Percentiles rank a stretch among this genome's conserved stretches.
Conservation (phyloP, 2,113 vertebrate species). For the Tachysurus vachellii region DNA sequence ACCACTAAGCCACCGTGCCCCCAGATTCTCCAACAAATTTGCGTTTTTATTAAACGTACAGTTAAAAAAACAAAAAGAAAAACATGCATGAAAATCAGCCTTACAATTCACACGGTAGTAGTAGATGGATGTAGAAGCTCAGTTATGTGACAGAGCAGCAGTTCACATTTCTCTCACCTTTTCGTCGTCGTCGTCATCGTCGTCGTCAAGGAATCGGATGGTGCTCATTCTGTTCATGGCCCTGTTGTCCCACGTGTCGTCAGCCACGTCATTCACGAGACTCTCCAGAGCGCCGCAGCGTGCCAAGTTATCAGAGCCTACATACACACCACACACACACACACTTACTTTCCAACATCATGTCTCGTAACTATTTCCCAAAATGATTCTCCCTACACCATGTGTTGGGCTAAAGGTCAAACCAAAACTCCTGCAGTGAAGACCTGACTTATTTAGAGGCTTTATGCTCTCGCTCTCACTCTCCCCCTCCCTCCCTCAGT, state of each 20-base stretch:
- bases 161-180: conserved; percentile 72
- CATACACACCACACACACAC: conserved; percentile 11
- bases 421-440: not conserved
- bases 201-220: conserved; percentile 93
- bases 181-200: conserved; percentile 86
- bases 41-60: not conserved
- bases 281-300: conserved; percentile 90
- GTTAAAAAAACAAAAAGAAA: too few relatives aligned
- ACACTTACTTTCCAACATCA: not conserved
- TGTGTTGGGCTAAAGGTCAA: not conserved
- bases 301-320: conserved; percentile 83
- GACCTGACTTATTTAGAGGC: conserved; percentile 62
- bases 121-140: not conserved
- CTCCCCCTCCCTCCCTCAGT: conserved; percentile 33
- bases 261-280: conserved; percentile 83
- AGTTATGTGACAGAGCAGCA: not conserved
- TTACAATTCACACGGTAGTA: not conserved
- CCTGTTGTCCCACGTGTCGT: conserved; percentile 87
- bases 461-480: conserved; percentile 66
- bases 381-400: not conserved
- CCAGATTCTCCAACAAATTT: too few relatives aligned
- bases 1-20: too few relatives aligned
- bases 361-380: not conserved
- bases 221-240: conserved; percentile 87
- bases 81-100: not conserved